phyloP scores from a whole-genome alignment of 2,888 invertebrate genomes.

The Callyntrura guangdongensis region DNA sequence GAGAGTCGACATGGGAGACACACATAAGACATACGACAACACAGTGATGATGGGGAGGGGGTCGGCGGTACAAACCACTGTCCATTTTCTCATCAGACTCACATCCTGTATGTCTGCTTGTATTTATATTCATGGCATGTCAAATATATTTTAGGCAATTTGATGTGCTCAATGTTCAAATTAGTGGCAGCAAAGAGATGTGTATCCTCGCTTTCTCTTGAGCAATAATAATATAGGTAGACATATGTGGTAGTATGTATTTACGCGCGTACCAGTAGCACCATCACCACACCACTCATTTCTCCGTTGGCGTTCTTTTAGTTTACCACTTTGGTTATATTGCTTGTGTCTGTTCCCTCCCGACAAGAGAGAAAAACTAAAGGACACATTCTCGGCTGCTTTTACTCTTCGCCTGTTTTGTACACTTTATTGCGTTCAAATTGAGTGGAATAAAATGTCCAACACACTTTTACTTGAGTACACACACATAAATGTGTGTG shows the following conservation, averaged over 20 bases:
- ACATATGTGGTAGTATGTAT: background rate
- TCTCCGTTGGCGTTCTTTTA: background rate
- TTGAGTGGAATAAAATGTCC: constrained; percentile 46
- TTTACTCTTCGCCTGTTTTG: background rate
- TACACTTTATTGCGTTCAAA: background rate
- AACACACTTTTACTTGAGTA: constrained; percentile 11
- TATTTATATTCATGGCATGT: constrained; percentile 9
- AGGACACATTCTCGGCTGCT: background rate
- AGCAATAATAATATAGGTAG: background rate
- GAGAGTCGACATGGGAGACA: background rate
- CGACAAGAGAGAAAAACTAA: background rate
- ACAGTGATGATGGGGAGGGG: background rate
- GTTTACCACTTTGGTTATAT: background rate
- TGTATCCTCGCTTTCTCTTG: background rate
- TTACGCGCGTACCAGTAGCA: background rate
- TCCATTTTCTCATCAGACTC: constrained; percentile 9
- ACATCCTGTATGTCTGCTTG: background rate
- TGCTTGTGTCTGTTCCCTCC: background rate
- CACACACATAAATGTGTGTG: background rate
- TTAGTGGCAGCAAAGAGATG: no score
- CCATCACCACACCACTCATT: background rate
- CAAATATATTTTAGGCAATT: background rate
- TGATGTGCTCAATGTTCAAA: no score
- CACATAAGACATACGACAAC: background rate
- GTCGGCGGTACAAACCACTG: background rate